Conservation (phyloP, 2,888 invertebrate species). For the Acleris sparsana region DNA sequence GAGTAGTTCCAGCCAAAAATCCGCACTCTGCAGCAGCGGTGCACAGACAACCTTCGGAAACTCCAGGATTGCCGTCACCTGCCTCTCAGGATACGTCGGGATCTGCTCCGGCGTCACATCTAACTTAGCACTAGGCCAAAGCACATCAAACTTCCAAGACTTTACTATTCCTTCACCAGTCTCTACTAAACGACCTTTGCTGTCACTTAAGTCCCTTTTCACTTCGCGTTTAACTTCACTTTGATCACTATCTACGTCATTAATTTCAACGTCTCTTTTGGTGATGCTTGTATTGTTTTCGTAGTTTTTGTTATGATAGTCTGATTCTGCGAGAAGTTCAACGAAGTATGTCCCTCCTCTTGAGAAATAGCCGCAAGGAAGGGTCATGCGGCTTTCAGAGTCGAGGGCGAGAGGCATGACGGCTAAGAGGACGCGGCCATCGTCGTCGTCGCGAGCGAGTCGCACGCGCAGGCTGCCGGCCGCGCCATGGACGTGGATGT, state of each 20-base stretch:
- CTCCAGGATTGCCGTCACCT: conserved; percentile 89
- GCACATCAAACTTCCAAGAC: conserved; percentile 88
- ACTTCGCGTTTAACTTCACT: conserved; percentile 40
- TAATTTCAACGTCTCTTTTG: conserved; percentile 39
- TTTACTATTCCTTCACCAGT: conserved; percentile 73
- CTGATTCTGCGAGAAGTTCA: conserved; percentile 65
- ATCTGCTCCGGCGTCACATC: conserved; percentile 89
- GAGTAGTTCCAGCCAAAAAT: conserved; percentile 90
- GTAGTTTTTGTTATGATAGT: conserved; percentile 58
- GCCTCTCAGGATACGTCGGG: conserved; percentile 90
- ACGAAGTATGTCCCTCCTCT: conserved; percentile 86
- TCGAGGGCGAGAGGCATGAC: conserved; percentile 79
- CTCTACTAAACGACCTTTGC: conserved; percentile 67
- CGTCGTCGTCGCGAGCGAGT: conserved; percentile 78
- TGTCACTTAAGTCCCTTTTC: conserved; percentile 56
- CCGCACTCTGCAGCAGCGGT: conserved; percentile 84
- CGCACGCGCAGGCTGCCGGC: conserved; percentile 65
- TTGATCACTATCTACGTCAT: conserved; percentile 6
- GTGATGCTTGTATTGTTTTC: conserved; percentile 44
- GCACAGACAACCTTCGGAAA: conserved; percentile 89
- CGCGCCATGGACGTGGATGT: conserved; percentile 86
- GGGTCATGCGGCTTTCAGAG: conserved; percentile 75
- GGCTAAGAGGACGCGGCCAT: conserved; percentile 66
- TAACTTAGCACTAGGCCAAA: conserved; percentile 90
- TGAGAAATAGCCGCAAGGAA: conserved; percentile 89